Evolutionary conservation across 2,797 vertebrate species (phyloP), one percentile per base, ranked within the genome.

Genomic region (Poeciliopsis gracilis): DNA sequence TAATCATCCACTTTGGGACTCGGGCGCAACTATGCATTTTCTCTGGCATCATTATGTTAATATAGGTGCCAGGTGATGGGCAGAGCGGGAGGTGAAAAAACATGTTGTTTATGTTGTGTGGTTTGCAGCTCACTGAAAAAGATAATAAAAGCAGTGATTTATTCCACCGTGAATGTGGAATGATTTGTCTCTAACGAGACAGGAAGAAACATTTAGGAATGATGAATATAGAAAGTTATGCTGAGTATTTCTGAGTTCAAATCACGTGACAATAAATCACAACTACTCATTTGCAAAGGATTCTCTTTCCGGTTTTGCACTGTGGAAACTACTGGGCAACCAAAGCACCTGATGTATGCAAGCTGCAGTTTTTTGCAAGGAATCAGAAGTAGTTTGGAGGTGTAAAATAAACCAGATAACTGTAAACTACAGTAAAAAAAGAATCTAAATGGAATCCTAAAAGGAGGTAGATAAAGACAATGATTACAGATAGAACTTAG

Each of bases 1-100:
- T 91, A 93, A 92, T 90, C 89, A 92, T 91, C 86, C 87, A 90
- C 91, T 86, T 73, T 88, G 91, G 88, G 90, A 91, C 66, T 83
- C 36, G 13, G 84, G 72, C 87, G 72, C 75, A 78, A 75, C 86
- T 79, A 77, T 84, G 87, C 76, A 89, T 87, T 88, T 89, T 86
- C 77, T 78, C 76, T 72, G 6, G 77, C 80, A 80, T 78, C 73
- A 85, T 90, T 91, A 90, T 82, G 73, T 72, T 87, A 83, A 81
- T 76, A 76, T 72, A 75, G 49, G 67, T 51, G 51, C 51, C 46
- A 75, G 74, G 72, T 86, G 79, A 91, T 75, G 79, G 80, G 74
- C 76, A 79, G 76, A 80, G 72, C 23, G n/a, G 61, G 70, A 77
- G 53, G 72, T 77, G 61, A 79, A 47, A 79, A 77, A 70, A 83